Percentiles rank a stretch among this genome's conserved stretches.
Evolutionary conservation across 2,113 vertebrate species (phyloP).

Genomic region (Microtus montanus): DNA sequence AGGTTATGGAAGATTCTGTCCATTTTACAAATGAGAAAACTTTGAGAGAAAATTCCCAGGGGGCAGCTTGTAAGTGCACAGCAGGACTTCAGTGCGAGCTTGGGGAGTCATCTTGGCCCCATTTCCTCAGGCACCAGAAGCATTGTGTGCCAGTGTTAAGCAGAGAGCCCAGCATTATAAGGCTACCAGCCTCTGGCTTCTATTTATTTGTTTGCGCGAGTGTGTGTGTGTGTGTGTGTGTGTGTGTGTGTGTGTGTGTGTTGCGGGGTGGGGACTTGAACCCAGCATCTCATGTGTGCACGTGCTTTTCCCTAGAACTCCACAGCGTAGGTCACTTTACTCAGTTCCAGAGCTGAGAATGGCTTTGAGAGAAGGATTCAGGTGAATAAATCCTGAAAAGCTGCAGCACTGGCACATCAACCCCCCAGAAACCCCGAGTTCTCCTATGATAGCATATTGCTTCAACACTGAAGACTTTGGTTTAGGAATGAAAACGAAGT

Average conservation of each 20-base stretch:
- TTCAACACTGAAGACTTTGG: not conserved
- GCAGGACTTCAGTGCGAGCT: not conserved
- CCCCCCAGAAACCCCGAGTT: not conserved
- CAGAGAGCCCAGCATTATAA: not conserved
- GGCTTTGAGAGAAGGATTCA: not conserved
- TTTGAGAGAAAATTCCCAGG: not conserved
- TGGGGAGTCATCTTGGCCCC: rapidly evolving
- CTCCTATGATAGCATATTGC: not conserved
- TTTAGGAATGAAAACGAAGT: not conserved
- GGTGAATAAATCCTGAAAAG: not conserved
- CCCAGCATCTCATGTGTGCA: too few relatives aligned
- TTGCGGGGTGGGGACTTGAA: not conserved
- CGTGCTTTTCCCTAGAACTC: not conserved
- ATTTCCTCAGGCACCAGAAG: not conserved
- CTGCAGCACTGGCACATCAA: not conserved
- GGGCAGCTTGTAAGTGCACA: not conserved
- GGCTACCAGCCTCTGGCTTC: not conserved
- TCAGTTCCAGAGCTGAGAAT: not conserved
- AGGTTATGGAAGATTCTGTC: not conserved
- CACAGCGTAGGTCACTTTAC: not conserved
- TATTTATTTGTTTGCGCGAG: not conserved
- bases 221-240: not conserved
- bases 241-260: not conserved
- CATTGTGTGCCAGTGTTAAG: not conserved
- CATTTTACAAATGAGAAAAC: constrained; percentile 40